A percentile compares a stretch with the other conserved stretches of the same genome.
These are phyloP conservation scores for Pipistrellus kuhlii DNA, from an alignment of 2,797 vertebrate species.

Conservation along the genomic window DNA sequence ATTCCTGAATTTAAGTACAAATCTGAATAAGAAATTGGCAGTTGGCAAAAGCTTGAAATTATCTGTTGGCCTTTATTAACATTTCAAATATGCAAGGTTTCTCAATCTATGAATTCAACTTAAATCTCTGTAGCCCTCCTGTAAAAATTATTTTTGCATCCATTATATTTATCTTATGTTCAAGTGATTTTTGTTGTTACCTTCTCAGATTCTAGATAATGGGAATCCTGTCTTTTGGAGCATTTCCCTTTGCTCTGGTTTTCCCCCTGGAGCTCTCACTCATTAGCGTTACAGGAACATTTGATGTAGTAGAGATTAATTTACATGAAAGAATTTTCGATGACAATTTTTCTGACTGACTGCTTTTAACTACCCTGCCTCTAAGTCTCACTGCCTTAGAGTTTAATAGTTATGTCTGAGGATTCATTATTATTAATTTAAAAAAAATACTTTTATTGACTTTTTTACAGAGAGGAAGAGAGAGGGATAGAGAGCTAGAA, in stretches of 20 bases:
- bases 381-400: no score
- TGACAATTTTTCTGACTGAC: background rate
- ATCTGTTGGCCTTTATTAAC: constrained; percentile 26
- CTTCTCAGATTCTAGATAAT: background rate
- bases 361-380: background rate
- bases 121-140: background rate
- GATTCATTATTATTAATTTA: background rate
- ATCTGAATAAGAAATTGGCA: background rate
- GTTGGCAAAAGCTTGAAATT: background rate
- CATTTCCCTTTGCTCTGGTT: background rate
- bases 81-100: background rate
- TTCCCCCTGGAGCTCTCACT: background rate
- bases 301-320: background rate
- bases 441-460: no score
- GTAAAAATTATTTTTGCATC: background rate
- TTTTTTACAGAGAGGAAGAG: no score
- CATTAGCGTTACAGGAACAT: background rate
- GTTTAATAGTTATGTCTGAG: background rate
- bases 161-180: background rate
- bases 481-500: no score
- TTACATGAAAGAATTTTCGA: background rate
- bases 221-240: background rate
- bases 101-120: background rate
- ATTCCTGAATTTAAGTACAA: background rate
- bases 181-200: background rate